Conservation (phyloP, 2,113 vertebrate genomes). For the Fulmarus glacialis region DNA sequence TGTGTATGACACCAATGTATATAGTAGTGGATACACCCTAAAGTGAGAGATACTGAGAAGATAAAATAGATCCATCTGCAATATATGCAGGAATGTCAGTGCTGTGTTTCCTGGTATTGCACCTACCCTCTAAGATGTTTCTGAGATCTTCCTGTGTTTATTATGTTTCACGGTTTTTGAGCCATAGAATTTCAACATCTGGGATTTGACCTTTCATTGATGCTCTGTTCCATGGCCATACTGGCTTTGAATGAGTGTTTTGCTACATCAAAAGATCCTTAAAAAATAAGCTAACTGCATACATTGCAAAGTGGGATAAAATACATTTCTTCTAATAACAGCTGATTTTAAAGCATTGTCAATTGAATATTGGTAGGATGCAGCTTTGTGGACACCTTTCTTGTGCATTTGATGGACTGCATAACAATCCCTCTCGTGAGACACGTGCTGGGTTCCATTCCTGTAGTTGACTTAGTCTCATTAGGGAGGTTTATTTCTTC, state of each 20-base stretch:
- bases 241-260: neutral
- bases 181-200: neutral
- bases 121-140: neutral
- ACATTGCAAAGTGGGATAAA: neutral
- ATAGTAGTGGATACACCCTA: neutral
- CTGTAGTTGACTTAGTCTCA: neutral
- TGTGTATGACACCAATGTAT: neutral
- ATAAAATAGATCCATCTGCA: neutral
- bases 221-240: neutral
- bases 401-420: neutral
- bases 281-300: neutral
- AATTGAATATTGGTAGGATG: neutral
- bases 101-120: neutral
- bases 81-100: neutral
- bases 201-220: neutral
- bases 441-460: neutral
- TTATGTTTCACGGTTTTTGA: neutral
- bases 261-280: neutral
- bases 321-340: neutral
- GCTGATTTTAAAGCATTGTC: neutral
- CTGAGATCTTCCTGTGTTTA: neutral
- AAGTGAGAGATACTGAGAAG: neutral
- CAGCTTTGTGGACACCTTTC: neutral
- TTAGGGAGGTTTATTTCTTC: neutral
- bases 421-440: neutral